A percentile compares a stretch with the other conserved stretches of the same genome.
phyloP scores from a whole-genome alignment of 2,797 vertebrate genomes.

The Bryconaethiops microstoma region DNA sequence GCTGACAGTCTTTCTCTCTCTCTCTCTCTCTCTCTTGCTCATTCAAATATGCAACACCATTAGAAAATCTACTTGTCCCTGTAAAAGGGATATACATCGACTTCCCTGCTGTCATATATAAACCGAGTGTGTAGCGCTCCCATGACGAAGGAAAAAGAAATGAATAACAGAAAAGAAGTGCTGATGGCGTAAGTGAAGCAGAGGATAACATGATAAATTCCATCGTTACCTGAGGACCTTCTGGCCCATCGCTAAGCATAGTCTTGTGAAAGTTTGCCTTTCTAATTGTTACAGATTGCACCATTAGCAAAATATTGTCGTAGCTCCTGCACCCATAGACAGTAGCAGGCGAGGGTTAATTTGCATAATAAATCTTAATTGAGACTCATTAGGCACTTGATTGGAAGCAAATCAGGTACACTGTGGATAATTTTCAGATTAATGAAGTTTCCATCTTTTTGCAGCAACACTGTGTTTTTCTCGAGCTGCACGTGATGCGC shows the following conservation, averaged over 20 bases:
- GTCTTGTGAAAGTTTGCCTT: constrained; percentile 75
- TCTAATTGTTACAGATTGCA: constrained; percentile 82
- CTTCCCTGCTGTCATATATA: neutral
- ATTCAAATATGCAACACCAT: neutral
- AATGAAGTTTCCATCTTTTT: constrained; percentile 67
- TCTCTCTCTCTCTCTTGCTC: neutral
- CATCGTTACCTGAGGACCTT: constrained; percentile 51
- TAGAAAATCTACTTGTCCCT: neutral
- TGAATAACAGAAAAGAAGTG: neutral
- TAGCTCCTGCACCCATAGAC: constrained; percentile 79
- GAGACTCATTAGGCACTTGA: constrained; percentile 83
- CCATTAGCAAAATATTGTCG: constrained; percentile 81
- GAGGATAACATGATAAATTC: constrained; percentile 29
- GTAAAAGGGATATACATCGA: neutral
- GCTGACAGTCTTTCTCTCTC: constrained; percentile 16
- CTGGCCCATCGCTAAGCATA: constrained; percentile 23
- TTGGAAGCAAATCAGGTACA: constrained; percentile 84
- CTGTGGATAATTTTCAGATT: constrained; percentile 75
- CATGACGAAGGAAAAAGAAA: constrained; percentile 5
- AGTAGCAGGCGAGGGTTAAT: constrained; percentile 80
- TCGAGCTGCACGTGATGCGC: constrained; percentile 1
- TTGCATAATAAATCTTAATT: constrained; percentile 87
- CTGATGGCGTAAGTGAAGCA: constrained; percentile 4
- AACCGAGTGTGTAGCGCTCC: neutral
- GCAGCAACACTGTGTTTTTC: constrained; percentile 35